These are phyloP conservation scores for Mormoops blainvillei DNA, from an alignment of 2,113 vertebrate species.

Conservation along the genomic window DNA sequence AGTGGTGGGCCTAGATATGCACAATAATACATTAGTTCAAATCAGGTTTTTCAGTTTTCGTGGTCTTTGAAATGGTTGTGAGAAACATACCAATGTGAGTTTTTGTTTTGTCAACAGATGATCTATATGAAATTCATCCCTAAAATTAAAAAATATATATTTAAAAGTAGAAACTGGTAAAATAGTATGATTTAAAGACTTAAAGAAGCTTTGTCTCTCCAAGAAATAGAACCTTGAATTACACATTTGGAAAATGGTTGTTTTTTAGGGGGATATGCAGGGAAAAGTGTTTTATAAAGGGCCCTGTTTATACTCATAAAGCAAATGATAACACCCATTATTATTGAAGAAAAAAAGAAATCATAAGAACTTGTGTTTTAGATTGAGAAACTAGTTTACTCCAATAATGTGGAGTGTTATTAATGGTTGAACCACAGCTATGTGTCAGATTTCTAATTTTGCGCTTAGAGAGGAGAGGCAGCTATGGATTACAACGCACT, in stretches of 20 bases:
- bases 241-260: background rate
- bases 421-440: background rate
- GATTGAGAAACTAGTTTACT: background rate
- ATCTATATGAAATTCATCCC: background rate
- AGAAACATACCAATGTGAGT: background rate
- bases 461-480: background rate
- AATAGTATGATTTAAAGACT: background rate
- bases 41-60: background rate
- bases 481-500: background rate
- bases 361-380: background rate
- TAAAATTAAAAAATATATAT: background rate
- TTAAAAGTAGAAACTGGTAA: background rate
- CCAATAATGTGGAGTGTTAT: background rate
- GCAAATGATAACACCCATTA: background rate
- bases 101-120: background rate
- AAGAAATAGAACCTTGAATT: background rate
- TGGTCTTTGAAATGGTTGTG: background rate
- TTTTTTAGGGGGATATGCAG: background rate
- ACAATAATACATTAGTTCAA: background rate
- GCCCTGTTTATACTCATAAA: background rate
- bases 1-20: background rate
- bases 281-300: background rate
- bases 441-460: background rate
- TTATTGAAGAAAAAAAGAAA: background rate
- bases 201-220: background rate